Base-by-base conservation (phyloP, 2,888 invertebrate species). In the Dinocampus coccinellae region DNA sequence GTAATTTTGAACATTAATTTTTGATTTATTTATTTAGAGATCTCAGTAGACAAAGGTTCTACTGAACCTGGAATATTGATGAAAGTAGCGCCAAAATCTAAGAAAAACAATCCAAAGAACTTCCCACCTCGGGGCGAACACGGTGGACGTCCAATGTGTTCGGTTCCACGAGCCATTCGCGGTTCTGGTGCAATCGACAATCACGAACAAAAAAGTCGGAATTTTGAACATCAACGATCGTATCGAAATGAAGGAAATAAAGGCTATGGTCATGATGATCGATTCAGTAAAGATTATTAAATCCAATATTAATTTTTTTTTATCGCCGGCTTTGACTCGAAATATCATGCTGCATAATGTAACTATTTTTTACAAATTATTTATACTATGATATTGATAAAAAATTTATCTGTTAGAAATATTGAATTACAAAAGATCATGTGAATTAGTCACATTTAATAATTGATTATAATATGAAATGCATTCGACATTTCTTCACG, bases 141-240 rank as follows among this genome's bases (percentile, higher is more conserved):
- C 53, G 60, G 58, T 4, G 70, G 57, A 16, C 63, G 39, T 22
- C 66, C 73, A 57, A 34, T 58, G 29, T 68, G 57, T 39, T 69
- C 74, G 16, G 60, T 74, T 16, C 82, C 82, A 26, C 77, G 83
- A 33, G 83, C 82, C 0, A 83, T 83, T 66, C 75, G 82, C 4
- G 84, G 82, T 20, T 79, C 81, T n/a, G 82, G 83, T n/a, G 83
- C 80, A 16, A 71, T 72, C 24, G 77, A 79, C 36, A 73, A 52
- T 33, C 77, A 77, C 58, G 78, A 81, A 29, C 29, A 52, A 16
- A 33, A 29, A 34, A 34, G 16, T 3, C 33, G n/a, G 2, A 55
- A 55, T 26, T 29, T 20, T 26, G 29, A 16, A 16, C 13, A 29
- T n/a, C n/a, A n/a, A 33, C 26, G 64, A 11, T 64, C 64, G 4